Percentiles rank a stretch among this genome's conserved stretches.
phyloP scores from a whole-genome alignment of 2,888 invertebrate species.

The Oligia fasciuncula region DNA sequence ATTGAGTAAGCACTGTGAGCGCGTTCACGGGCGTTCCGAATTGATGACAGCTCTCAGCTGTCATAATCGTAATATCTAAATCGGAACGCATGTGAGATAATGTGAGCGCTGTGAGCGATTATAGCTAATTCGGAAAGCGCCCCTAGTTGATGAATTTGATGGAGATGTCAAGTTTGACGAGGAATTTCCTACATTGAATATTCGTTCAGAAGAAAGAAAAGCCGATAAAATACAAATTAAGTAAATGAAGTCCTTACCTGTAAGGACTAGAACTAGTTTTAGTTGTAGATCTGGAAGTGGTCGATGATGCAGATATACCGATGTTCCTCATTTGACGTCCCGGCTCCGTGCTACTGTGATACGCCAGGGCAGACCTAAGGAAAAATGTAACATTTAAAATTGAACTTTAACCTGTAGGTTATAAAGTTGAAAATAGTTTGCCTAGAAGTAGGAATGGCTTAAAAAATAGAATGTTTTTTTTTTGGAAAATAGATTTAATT shows the following conservation, averaged over 20 bases:
- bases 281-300: constrained; percentile 97
- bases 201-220: neutral
- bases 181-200: neutral
- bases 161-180: neutral
- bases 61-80: no score
- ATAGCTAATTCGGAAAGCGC: no score
- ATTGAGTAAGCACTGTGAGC: no score
- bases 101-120: no score
- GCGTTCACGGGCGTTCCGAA: no score
- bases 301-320: constrained; percentile 98
- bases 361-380: constrained; percentile 94
- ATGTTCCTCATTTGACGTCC: constrained; percentile 91
- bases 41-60: no score
- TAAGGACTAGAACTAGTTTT: constrained; percentile 98
- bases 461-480: no score
- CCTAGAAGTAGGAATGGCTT: no score
- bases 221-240: neutral
- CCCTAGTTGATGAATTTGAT: no score
- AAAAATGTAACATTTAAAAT: constrained; percentile 55
- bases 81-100: no score
- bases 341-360: constrained; percentile 91
- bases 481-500: neutral
- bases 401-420: accelerated
- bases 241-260: constrained; percentile 85
- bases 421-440: neutral